Conservation (phyloP, 1,140 invertebrate species). For the Temnothorax curvispinosus region DNA sequence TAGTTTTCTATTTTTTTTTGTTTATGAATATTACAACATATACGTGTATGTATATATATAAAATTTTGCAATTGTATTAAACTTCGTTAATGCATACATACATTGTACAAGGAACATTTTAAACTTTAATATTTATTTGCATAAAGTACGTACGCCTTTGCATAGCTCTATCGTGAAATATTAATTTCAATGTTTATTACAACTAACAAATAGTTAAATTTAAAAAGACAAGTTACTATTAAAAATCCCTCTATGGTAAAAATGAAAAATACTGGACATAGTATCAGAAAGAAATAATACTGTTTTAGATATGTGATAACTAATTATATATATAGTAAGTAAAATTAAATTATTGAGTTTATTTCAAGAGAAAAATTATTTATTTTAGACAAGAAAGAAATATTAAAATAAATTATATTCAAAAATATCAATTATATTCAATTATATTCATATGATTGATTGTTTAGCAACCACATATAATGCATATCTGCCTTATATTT, state of each 20-base stretch:
- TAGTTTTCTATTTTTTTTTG: conserved; percentile 7
- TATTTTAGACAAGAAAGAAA: conserved; percentile 20
- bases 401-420: conserved; percentile 20
- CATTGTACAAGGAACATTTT: conserved; percentile 64
- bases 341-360: conserved; percentile 24
- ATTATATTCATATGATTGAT: not conserved
- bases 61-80: conserved; percentile 28
- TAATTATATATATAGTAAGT: not conserved
- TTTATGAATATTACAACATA: conserved; percentile 4
- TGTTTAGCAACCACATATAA: conserved; percentile 11
- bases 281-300: conserved; percentile 6
- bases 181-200: not conserved
- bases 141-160: not conserved
- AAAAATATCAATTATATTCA: not conserved
- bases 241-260: not conserved
- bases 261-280: not conserved
- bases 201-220: not conserved
- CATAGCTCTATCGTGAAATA: conserved; percentile 19
- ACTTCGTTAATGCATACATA: conserved; percentile 50
- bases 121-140: conserved; percentile 60
- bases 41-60: not conserved
- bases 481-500: conserved; percentile 47
- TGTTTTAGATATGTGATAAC: not conserved
- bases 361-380: conserved; percentile 21
- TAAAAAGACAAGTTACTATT: not conserved